These are phyloP conservation scores for Lochmaea crataegi DNA, from an alignment of 2,888 invertebrate genomes.

Conservation along the genomic window DNA sequence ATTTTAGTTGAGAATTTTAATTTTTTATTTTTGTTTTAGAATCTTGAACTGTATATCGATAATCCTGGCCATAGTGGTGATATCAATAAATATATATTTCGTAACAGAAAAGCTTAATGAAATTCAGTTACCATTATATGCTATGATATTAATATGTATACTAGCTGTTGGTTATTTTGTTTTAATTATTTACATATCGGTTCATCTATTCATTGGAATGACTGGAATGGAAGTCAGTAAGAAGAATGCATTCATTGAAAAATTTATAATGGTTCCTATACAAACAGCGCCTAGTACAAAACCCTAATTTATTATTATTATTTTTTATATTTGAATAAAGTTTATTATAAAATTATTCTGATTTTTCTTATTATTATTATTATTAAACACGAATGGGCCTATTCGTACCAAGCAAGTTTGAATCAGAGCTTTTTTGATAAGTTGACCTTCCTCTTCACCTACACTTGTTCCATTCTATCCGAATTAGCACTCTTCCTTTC, in stretches of 20 bases:
- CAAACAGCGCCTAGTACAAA: neutral
- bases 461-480: too few relatives aligned
- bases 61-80: constrained; percentile 74
- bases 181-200: constrained; percentile 79
- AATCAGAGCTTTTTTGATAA: too few relatives aligned
- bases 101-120: constrained; percentile 72
- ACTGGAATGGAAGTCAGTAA: constrained; percentile 56
- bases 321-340: neutral
- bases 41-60: constrained; percentile 75
- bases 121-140: constrained; percentile 61
- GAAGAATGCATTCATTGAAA: constrained; percentile 1
- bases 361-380: neutral
- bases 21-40: constrained; percentile 65
- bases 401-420: too few relatives aligned
- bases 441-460: too few relatives aligned
- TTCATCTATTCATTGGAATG: constrained; percentile 77
- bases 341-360: neutral
- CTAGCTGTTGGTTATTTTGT: constrained; percentile 74
- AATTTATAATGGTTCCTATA: constrained; percentile 21
- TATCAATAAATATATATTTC: constrained; percentile 83
- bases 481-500: too few relatives aligned
- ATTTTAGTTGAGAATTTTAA: neutral
- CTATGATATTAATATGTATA: constrained; percentile 67
- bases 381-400: neutral
- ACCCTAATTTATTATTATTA: neutral